Evolutionary conservation across 2,888 invertebrate genomes (phyloP), one percentile per base, ranked within the genome.

Genomic region (Hypomecis punctinalis): DNA sequence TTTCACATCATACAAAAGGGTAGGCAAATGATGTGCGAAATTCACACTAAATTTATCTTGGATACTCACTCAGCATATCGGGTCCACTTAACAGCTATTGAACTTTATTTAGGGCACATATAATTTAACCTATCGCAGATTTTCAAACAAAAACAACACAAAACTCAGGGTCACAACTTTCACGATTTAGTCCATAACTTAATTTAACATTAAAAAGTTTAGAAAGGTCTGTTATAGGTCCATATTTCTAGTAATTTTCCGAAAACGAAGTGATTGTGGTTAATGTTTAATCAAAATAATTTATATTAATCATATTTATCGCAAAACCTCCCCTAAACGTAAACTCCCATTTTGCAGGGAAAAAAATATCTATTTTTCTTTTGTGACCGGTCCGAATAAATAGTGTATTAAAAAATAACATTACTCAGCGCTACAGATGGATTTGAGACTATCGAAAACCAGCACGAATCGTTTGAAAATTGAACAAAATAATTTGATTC

Each of bases 71-170:
- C 35, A 66, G 61, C 63, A 61, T 65, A 66, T 63, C 63, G 56
- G 61, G 66, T 68, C 60, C 62, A 72, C 54, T 65, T 71, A 71
- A 74, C 78, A 67, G 84, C 76, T 82, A 80, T 81, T 82, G 84
- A 88, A 83, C 87, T 83, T 70, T 83, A 87, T 76, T 81, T 80
- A 84, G 85, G 80, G 62, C 87, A 80, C 76, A 67, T 73, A 82
- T 77, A 80, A 75, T 66, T 10, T 43, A 48, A 71, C 70, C 66
- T 70, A 78, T 74, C 71, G 66, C 58, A 70, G 67, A 52, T 76
- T 76, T 74, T 69, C 76, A 76, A 80, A 77, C 73, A 72, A 73
- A 56, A 67, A 69, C 60, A 36, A 66, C 60, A 65, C 68, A 64
- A 7, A 70, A 73, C 49, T 55, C 49, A 59, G 54, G 61, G 54